Conservation (phyloP, 2,113 vertebrate species). For the Heterotilapia buettikoferi region DNA sequence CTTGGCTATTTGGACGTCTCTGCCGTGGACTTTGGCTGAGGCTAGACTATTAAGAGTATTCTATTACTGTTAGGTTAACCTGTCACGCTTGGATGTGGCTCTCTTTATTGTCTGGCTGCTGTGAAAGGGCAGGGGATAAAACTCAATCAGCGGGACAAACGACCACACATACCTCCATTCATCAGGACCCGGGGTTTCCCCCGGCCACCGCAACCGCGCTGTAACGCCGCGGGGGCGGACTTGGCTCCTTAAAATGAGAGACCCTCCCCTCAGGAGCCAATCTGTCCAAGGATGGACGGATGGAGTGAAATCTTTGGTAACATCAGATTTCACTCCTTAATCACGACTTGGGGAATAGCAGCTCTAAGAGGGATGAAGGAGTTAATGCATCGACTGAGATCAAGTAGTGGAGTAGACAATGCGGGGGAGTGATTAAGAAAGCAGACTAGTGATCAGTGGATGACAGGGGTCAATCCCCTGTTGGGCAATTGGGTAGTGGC, state of each 20-base stretch:
- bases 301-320: not conserved
- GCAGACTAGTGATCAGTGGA: conserved; percentile 41
- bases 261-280: not conserved
- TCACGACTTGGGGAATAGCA: not conserved
- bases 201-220: not conserved
- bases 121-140: conserved; percentile 66
- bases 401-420: conserved; percentile 7
- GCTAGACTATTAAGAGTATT: conserved; percentile 50
- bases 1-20: not conserved
- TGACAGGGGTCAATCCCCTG: conserved; percentile 57
- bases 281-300: not conserved
- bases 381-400: conserved; percentile 32
- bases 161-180: conserved; percentile 32
- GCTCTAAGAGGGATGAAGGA: not conserved
- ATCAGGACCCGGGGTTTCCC: conserved; percentile 37
- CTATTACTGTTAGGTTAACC: conserved; percentile 65
- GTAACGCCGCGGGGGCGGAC: not conserved
- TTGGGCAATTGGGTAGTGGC: conserved; percentile 41
- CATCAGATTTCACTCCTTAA: not conserved
- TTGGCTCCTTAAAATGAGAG: not conserved
- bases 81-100: conserved; percentile 57
- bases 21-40: conserved; percentile 2
- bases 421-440: conserved; percentile 48
- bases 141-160: conserved; percentile 67
- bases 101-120: conserved; percentile 52